Conservation (phyloP, 2,888 invertebrate genomes). For the Iselma pallidipennis region DNA sequence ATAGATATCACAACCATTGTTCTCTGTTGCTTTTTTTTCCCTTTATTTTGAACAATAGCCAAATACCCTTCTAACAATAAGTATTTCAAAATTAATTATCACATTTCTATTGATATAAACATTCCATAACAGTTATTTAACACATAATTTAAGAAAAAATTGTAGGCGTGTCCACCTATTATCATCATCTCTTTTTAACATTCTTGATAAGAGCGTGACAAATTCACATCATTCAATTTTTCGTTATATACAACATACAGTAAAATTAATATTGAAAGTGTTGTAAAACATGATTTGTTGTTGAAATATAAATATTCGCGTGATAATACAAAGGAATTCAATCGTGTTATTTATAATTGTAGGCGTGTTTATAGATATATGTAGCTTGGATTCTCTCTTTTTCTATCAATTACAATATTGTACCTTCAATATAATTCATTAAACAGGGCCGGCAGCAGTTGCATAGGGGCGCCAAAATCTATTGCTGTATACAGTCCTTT, state of each 20-base stretch:
- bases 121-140: conserved; percentile 40
- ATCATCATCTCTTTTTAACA: not conserved
- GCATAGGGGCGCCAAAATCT: no score
- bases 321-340: not conserved
- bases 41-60: not conserved
- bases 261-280: conserved; percentile 2
- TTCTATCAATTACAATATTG: not conserved
- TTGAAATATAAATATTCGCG: conserved; percentile 3
- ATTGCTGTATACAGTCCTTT: no score
- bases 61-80: not conserved
- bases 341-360: not conserved
- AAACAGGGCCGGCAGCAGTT: no score
- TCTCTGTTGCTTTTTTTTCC: conserved; percentile 5
- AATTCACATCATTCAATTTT: not conserved
- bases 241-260: not conserved
- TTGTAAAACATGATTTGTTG: conserved; percentile 1
- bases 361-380: not conserved
- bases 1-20: conserved; percentile 23
- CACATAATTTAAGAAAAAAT: conserved; percentile 18
- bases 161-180: not conserved
- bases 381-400: not conserved
- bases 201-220: conserved; percentile 2
- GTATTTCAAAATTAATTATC: no score
- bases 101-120: no score
- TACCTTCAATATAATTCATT: no score